Base-by-base conservation (phyloP, 1,140 invertebrate genomes). In the Diorhabda elongata region DNA sequence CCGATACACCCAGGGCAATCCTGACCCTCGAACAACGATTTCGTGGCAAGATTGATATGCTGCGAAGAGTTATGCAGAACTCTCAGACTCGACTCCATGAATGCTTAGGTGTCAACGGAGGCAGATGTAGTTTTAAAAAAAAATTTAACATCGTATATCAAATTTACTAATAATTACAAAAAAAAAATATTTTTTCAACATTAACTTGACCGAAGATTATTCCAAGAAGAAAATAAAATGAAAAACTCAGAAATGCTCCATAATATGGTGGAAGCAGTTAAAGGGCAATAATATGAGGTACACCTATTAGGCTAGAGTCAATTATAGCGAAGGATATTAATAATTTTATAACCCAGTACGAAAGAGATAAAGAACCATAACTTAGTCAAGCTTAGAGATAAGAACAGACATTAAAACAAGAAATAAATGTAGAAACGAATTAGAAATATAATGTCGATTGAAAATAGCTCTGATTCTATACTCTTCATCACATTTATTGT, bases 351-450 rank as follows among this genome's bases (percentile, higher is more conserved):
- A 71, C 75, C 56, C 57, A 58, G 69, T 71, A 73, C 76, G 71
- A 72, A 69, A 61, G 71, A 78, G 76, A 78, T 78, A 78, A 77
- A 77, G 75, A 77, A 78, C 77, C 75, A 77, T 74, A 77, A 77
- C 77, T 77, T 74, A 71, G 76, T 76, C 71, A 70, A 58, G 58
- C 72, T 71, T 75, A 26, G 73, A 69, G 69, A 71, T 63, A 69
- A 67, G 69, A 66, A 26, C 26, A 26, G 26, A 26, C 1, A 26
- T 26, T 26, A 26, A 26, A 26, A 26, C 26, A 26, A 26, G 26
- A 26, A 26, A 26, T 26, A 26, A 26, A 26, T 1, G 26, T 26
- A 26, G 26, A 1, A 26, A 26, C 26, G 26, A 26, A 26, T 26
- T 26, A 26, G 26, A 26, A 26, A 26, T 26, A 26, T 26, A 26